Evolutionary conservation across 1,140 invertebrate genomes (phyloP).

Genomic region (Bombus superbus): DNA sequence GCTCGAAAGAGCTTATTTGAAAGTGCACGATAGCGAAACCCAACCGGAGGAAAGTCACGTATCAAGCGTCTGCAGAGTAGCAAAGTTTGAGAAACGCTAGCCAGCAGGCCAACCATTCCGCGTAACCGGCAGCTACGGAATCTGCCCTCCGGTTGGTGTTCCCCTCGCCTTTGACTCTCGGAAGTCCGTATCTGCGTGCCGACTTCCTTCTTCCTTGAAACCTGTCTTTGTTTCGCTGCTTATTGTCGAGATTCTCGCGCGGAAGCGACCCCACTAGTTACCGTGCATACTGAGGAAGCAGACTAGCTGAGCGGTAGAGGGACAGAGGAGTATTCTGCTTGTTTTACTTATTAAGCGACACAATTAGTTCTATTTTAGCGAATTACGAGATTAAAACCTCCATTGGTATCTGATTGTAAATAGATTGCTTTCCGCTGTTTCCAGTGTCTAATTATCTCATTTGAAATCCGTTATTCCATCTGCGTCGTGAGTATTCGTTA

Average conservation of each 20-base stretch:
- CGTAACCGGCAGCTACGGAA: neutral
- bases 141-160: neutral
- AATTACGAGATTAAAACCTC: no score
- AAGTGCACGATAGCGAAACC: neutral
- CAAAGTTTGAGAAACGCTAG: slow-evolving; percentile 24
- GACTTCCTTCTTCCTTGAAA: neutral
- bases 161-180: slow-evolving; percentile 12
- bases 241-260: neutral
- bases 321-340: no score
- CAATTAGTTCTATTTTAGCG: no score
- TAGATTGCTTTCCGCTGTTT: no score
- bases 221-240: neutral
- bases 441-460: no score
- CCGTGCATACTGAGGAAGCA: no score
- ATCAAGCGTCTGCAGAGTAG: neutral
- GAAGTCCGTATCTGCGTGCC: slow-evolving; percentile 18
- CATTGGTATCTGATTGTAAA: no score
- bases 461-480: no score
- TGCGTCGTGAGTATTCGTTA: no score
- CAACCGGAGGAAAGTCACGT: slow-evolving; percentile 29
- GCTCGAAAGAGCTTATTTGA: neutral
- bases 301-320: no score
- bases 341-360: no score
- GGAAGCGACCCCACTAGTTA: no score
- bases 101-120: neutral